A percentile compares a stretch with the other conserved stretches of the same genome.
Evolutionary conservation across 1,140 invertebrate genomes (phyloP).

Genomic region (Drosophila pseudoobscura): DNA sequence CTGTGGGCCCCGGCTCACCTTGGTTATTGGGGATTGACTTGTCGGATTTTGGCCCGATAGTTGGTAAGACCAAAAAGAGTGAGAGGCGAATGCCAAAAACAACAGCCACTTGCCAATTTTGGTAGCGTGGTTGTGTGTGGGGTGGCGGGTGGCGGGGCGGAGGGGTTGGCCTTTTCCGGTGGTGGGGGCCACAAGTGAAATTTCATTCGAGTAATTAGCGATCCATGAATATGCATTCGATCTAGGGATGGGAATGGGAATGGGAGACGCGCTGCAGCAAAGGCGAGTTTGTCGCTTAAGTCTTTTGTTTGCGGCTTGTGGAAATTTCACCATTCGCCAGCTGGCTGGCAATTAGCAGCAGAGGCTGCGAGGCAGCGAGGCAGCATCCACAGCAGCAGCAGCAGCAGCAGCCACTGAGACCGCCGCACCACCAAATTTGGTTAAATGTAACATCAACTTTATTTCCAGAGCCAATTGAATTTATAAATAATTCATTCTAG

Average conservation of each 20-base stretch:
- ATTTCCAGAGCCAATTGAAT: conserved; percentile 72
- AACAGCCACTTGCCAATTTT: conserved; percentile 54
- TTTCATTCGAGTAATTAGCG: conserved; percentile 26
- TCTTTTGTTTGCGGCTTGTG: conserved; percentile 51
- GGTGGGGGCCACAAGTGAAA: conserved; percentile 50
- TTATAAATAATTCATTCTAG: conserved; percentile 78
- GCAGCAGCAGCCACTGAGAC: conserved; percentile 15
- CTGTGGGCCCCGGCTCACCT: too few relatives aligned
- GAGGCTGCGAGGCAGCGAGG: conserved; percentile 23
- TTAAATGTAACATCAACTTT: conserved; percentile 79
- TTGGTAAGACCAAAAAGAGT: conserved; percentile 18
- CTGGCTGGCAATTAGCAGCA: conserved; percentile 64
- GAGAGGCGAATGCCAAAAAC: conserved; percentile 42
- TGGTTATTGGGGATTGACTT: conserved; percentile 23
- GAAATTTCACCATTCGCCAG: conserved; percentile 65
- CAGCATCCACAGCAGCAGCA: conserved; percentile 1
- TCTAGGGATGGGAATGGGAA: conserved; percentile 27
- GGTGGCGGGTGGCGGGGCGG: background rate
- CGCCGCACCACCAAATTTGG: conserved; percentile 65
- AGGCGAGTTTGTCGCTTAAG: conserved; percentile 49
- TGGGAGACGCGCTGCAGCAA: conserved; percentile 3
- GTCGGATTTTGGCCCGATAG: conserved; percentile 43
- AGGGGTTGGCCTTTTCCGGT: conserved; percentile 46
- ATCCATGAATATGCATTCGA: conserved; percentile 58
- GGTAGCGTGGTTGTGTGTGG: conserved; percentile 19